Evolutionary conservation across 2,888 invertebrate species (phyloP), one percentile per base, ranked within the genome.

Genomic region (Pimpla rufipes): DNA sequence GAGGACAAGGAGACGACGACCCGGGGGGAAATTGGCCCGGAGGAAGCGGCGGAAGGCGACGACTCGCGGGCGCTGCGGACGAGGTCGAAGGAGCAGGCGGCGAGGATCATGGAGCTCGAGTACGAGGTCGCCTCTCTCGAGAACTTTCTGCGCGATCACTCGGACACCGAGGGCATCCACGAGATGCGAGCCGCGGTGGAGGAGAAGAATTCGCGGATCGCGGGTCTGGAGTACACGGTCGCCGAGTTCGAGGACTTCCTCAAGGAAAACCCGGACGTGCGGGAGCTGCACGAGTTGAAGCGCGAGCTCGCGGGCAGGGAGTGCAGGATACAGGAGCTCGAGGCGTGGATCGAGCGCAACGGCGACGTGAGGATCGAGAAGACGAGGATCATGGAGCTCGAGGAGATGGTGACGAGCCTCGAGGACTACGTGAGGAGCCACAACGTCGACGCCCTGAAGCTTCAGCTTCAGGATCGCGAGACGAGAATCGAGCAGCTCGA

Each of bases 151-250:
- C 93, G 94, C 87, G 94, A 95, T 68, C 94, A 95, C 87, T 94
- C 95, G 82, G 94, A 95, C 85, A 94, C 95, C 85, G 94, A 94
- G 29, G 95, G 95, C 85, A 94, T 95, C 76, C 94, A 95, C 88
- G 95, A 95, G 87, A 91, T 96, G 55, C 90, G 95, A 82, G 94
- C 94, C 5, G 94, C 95, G 6, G 94, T 95, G 6, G 93, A 95
- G 83, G 94, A 94, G 87, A 96, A 96, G 93, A 95, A 95, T 78
- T 95, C 95, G 83, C 94, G 97, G 86, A 97, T 98, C 75, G 95
- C 95, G 90, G 97, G 97, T 90, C 93, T 98, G 87, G 98, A 97
- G 92, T 95, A 96, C 87, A 95, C 96, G 6, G 93, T 96, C 59
- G 92, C 95, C 29, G 95, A 96, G 89, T 96, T 96, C 88, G 95